phyloP scores from a whole-genome alignment of 1,140 invertebrate species.

The Wiebesia pumilae region DNA sequence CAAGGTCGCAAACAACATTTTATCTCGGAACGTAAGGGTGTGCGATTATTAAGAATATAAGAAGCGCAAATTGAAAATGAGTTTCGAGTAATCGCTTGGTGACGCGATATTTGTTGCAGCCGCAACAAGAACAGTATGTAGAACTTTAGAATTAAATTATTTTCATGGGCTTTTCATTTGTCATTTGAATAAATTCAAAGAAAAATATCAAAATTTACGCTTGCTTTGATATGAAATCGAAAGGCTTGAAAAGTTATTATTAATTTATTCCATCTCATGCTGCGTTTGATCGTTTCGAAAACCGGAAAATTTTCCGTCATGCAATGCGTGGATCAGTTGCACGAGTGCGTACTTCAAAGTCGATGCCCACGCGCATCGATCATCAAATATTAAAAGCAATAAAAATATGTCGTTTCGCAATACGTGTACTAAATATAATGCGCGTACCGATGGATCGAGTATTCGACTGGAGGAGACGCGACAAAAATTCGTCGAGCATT shows the following conservation, averaged over 20 bases:
- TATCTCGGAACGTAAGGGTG: too few relatives aligned
- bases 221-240: not conserved
- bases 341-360: constrained; percentile 26
- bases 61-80: too few relatives aligned
- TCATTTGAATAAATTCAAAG: not conserved
- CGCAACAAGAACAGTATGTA: not conserved
- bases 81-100: too few relatives aligned
- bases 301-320: constrained; percentile 25
- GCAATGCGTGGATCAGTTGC: not conserved
- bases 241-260: constrained; percentile 25
- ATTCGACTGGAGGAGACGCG: not conserved
- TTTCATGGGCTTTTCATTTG: not conserved
- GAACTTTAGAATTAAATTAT: not conserved
- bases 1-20: too few relatives aligned
- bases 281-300: constrained; percentile 41
- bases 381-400: constrained; percentile 46
- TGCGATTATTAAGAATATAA: too few relatives aligned
- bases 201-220: not conserved
- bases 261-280: constrained; percentile 35
- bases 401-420: constrained; percentile 21
- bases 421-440: constrained; percentile 23
- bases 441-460: not conserved
- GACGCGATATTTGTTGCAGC: too few relatives aligned
- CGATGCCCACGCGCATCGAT: not conserved
- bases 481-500: constrained; percentile 42